Evolutionary conservation across 2,888 invertebrate genomes (phyloP), one percentile per base, ranked within the genome.

Genomic region (Phragmatobia fuliginosa): DNA sequence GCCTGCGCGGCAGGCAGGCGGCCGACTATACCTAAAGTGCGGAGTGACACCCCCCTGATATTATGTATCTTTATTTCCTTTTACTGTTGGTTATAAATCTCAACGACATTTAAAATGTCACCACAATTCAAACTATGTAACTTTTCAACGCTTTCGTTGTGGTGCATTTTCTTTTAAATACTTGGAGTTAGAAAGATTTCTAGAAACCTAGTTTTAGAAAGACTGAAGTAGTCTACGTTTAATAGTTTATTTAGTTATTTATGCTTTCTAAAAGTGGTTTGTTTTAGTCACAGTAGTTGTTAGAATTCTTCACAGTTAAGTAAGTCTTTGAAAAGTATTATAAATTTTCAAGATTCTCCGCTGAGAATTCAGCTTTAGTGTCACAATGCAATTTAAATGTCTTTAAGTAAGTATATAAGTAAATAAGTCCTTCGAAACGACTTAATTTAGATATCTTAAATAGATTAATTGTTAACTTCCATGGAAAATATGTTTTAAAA

Each of bases 301-400:
- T 62, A 8, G 10, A 18, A 4, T 38, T 59, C n/a, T 67, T 49
- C 25, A 18, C 32, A 7, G 32, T 62, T 68, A 67, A 67, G 49
- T 38, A 18, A 62, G n/a, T 18, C 32, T 67, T 62, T 38, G 62
- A 28, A 10, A 62, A 62, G 56, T 21, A 38, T 67, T 41, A 41
- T n/a, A 59, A 66, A 59, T 52, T 52, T n/a, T 32, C n/a, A 66
- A 60, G 33, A 60, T 66, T 45, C 28, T 58, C 2, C 7, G 25
- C 56, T 31, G 8, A 33, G 18, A 45, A 10, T 33, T 66, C 18
- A 32, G 49, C 33, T 45, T 60, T 49, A 21, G 25, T 18, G 36
- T 31, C 31, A 58, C 56, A n/a, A 52, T 41, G 4, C 38, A 25
- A 66, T 65, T 65, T 59, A 28, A 38, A 59, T 49, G 18, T 63